These are phyloP conservation scores for Cheilosia variabilis DNA, from an alignment of 2,888 invertebrate species.

Conservation along the genomic window DNA sequence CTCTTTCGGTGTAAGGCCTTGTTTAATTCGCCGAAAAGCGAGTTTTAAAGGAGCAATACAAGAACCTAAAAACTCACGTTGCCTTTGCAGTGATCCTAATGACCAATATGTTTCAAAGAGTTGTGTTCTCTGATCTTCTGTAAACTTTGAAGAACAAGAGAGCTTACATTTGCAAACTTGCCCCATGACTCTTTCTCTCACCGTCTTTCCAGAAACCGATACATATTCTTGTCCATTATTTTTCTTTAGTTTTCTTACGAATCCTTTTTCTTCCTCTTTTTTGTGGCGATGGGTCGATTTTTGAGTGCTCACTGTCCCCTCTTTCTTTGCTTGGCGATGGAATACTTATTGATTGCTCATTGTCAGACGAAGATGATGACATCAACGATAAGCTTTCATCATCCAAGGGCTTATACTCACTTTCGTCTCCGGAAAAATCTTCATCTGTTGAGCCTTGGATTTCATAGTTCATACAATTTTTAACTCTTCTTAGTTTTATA, in stretches of 20 bases:
- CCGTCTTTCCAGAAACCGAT: background rate
- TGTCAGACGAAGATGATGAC: background rate
- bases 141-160: background rate
- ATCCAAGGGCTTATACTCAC: background rate
- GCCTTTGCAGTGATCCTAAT: background rate
- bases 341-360: background rate
- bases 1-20: constrained; percentile 2
- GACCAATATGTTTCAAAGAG: background rate
- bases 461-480: background rate
- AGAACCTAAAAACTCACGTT: background rate
- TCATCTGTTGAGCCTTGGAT: background rate
- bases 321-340: too few relatives aligned
- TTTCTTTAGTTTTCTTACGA: background rate
- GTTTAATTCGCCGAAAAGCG: background rate
- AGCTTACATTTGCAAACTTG: background rate
- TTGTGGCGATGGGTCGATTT: background rate
- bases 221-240: background rate
- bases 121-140: constrained; percentile 1
- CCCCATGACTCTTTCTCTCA: background rate
- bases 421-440: background rate
- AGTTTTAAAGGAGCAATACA: constrained; percentile 2
- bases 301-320: too few relatives aligned
- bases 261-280: background rate
- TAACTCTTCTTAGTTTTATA: background rate
- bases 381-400: background rate